Evolutionary conservation across 2,888 invertebrate genomes (phyloP).

Genomic region (Andrena dorsata): DNA sequence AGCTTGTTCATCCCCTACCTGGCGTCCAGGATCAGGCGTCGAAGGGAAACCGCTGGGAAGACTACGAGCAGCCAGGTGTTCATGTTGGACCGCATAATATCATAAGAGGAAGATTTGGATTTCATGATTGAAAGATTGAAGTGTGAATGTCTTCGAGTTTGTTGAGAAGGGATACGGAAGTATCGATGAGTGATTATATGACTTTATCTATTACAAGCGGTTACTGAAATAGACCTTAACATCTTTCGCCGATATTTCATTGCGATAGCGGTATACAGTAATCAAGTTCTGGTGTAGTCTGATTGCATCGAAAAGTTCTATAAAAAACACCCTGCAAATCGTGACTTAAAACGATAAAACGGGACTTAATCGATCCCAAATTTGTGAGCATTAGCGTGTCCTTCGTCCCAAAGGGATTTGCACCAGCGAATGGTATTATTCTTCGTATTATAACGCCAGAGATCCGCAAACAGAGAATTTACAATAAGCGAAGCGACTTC

Average conservation of each 20-base stretch:
- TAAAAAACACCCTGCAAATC: no score
- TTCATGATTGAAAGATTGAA: not conserved
- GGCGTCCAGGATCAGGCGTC: constrained; percentile 84
- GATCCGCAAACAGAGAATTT: not conserved
- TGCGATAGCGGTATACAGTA: no score
- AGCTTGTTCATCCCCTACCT: constrained; percentile 87
- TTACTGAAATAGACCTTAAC: no score
- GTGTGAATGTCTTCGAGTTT: not conserved
- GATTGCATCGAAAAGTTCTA: no score
- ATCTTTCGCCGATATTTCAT: no score
- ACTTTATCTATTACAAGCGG: not conserved
- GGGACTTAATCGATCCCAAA: not conserved
- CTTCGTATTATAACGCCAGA: not conserved
- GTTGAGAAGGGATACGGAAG: not conserved
- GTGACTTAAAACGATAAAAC: not conserved
- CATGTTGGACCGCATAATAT: constrained; percentile 66
- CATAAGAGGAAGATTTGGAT: constrained; percentile 5
- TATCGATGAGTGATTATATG: not conserved
- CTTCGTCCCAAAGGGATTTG: not conserved
- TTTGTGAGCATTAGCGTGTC: not conserved
- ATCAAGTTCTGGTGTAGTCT: no score
- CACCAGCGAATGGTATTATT: not conserved
- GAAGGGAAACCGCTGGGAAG: constrained; percentile 68
- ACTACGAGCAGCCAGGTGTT: constrained; percentile 77
- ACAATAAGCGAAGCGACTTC: not conserved